These are phyloP conservation scores for Lycodopsis pacificus DNA, from an alignment of 2,797 vertebrate species.

Conservation along the genomic window DNA sequence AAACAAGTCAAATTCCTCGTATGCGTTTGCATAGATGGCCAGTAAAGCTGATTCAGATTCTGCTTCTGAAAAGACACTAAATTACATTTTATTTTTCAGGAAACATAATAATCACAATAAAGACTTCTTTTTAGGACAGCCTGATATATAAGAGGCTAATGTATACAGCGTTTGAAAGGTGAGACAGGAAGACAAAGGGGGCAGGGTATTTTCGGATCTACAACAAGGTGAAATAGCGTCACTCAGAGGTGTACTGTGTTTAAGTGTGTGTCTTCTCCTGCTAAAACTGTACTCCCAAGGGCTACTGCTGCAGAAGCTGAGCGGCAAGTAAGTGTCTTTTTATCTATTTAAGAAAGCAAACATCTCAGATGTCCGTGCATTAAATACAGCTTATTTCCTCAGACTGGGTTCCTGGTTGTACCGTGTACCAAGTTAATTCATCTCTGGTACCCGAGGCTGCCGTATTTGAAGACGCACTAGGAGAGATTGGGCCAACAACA, in stretches of 20 bases:
- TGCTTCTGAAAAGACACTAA: neutral
- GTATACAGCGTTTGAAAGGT: slow-evolving; percentile 52
- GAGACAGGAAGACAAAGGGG: slow-evolving; percentile 18
- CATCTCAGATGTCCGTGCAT: neutral
- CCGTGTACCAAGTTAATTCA: slow-evolving; percentile 1
- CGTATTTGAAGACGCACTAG: neutral
- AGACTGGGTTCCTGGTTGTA: neutral
- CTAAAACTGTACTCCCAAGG: neutral
- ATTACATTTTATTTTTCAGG: neutral
- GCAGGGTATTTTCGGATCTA: slow-evolving; percentile 42
- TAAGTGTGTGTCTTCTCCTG: slow-evolving; percentile 3
- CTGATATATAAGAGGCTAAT: slow-evolving; percentile 24
- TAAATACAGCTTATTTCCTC: neutral
- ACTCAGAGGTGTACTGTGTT: slow-evolving; percentile 8
- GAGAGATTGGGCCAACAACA: slow-evolving; percentile 1
- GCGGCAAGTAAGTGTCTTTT: neutral
- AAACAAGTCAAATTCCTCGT: no score
- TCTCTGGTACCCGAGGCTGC: slow-evolving; percentile 1
- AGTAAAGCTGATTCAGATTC: no score
- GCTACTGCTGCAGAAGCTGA: neutral
- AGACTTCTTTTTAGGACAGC: neutral
- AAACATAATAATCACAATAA: neutral
- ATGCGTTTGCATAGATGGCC: no score
- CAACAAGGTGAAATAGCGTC: slow-evolving; percentile 29
- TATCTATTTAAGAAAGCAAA: neutral